Evolutionary conservation across 1,140 invertebrate species (phyloP), one percentile per base, ranked within the genome.

Genomic region (Ceratoteleas bidentatus): DNA sequence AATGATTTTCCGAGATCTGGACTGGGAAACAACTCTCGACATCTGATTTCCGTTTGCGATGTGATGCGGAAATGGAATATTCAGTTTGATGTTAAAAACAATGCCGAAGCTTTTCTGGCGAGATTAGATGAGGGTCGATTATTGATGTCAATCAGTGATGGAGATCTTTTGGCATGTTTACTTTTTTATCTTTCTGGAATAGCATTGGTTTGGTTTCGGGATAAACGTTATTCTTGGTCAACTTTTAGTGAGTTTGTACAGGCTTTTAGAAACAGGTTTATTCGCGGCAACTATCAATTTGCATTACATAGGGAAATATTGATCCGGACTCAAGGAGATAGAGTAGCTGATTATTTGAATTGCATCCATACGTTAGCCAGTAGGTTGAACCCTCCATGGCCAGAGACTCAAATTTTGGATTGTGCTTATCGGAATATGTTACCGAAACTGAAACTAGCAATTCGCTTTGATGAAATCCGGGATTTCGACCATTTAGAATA

Each of bases 301-400:
- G 24, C 56, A 5, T 34, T 80, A 0, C 32, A 43, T 9, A 8
- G 34, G 0, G 77, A 80, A 54, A 80, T 80, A 24, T 38, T 57
- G 14, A 62, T 52, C 32, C 52, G 64, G 9, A 75, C 72, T 2
- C 64, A 81, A 52, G 72, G 78, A 0, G 47, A 66, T 6, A 3
- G 13, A 6, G 66, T 82, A 0, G 79, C 73, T 0, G 79, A 82
- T 43, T 82, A 60, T 53, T 43, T 82, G 10, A 82, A 73, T 6
- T 82, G 62, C 33, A 7, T 78, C 0, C 68, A 69, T n/a, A 58
- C 60, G 0, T 24, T 77, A 5, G 57, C 77, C 6, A 24, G 32
- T 34, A 38, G 66, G 5, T 6, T 47, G 3, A 38, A 40, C 2
- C 73, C 73, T 7, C 53, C 14, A 0, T 82, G 79, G 79, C 10